Evolutionary conservation across 2,113 vertebrate genomes (phyloP).

Genomic region (Saiga tatarica): DNA sequence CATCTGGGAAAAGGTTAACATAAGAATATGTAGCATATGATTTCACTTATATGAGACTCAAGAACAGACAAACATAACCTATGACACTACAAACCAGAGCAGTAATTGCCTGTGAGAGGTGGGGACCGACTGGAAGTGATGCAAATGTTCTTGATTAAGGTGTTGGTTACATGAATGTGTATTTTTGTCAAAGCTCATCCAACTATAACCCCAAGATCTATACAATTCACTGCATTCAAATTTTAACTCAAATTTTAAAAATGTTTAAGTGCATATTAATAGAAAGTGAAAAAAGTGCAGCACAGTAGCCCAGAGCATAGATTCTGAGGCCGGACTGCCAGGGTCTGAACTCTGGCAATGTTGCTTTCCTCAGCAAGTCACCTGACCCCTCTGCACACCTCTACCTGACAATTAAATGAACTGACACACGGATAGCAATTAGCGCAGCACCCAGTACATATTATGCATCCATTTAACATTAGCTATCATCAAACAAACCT

Average conservation of each 20-base stretch:
- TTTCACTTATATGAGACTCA: background rate
- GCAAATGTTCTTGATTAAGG: background rate
- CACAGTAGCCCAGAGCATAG: background rate
- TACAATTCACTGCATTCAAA: slow-evolving; percentile 1
- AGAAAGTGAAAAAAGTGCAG: background rate
- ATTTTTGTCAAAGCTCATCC: background rate
- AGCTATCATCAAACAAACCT: background rate
- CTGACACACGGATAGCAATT: background rate
- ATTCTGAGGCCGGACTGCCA: background rate
- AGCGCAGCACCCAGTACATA: background rate
- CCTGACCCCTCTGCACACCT: background rate
- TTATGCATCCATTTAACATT: background rate
- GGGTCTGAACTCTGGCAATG: background rate
- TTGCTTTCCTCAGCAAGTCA: background rate
- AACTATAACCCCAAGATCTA: background rate
- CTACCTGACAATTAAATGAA: background rate
- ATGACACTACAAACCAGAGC: background rate
- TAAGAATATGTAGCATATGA: background rate
- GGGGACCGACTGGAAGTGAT: background rate
- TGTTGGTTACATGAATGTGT: background rate
- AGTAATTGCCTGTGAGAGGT: background rate
- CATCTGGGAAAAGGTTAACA: background rate
- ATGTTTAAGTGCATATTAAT: background rate
- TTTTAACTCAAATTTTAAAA: background rate
- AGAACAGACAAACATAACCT: background rate